These are phyloP conservation scores for Amphiprion clarkii DNA, from an alignment of 2,797 vertebrate genomes.

Conservation along the genomic window DNA sequence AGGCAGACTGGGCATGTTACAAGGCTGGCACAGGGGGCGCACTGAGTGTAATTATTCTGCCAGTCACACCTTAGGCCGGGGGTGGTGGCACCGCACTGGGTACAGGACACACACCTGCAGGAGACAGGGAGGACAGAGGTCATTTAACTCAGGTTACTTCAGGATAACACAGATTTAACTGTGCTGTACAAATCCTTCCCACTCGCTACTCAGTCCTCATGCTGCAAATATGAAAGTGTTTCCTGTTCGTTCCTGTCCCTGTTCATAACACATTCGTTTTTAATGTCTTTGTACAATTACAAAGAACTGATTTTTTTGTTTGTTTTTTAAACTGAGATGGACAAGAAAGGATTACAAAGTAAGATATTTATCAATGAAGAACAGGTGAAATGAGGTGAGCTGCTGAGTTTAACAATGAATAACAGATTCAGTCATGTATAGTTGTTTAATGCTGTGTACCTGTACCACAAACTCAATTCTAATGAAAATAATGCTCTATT, in stretches of 20 bases:
- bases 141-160: constrained; percentile 42
- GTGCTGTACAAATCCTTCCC: constrained; percentile 6
- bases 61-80: constrained; percentile 96
- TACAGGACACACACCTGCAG: constrained; percentile 97
- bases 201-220: not conserved
- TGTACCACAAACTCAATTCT: not conserved
- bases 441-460: not conserved
- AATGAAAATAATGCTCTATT: constrained; percentile 7
- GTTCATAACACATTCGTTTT: not conserved
- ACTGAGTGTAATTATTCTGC: constrained; percentile 99
- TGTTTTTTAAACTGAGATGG: not conserved
- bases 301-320: not conserved
- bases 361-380: not conserved
- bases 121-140: constrained; percentile 53
- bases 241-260: not conserved
- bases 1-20: constrained; percentile 92
- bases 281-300: not conserved
- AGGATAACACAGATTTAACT: constrained; percentile 6
- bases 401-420: not conserved
- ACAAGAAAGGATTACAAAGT: not conserved
- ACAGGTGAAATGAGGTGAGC: not conserved
- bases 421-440: not conserved
- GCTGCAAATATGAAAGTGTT: constrained; percentile 4
- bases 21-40: constrained; percentile 95
- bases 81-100: constrained; percentile 95